A percentile compares a stretch with the other conserved stretches of the same genome.
Conservation (phyloP, 2,113 vertebrate genomes). For the Sus scrofa region DNA sequence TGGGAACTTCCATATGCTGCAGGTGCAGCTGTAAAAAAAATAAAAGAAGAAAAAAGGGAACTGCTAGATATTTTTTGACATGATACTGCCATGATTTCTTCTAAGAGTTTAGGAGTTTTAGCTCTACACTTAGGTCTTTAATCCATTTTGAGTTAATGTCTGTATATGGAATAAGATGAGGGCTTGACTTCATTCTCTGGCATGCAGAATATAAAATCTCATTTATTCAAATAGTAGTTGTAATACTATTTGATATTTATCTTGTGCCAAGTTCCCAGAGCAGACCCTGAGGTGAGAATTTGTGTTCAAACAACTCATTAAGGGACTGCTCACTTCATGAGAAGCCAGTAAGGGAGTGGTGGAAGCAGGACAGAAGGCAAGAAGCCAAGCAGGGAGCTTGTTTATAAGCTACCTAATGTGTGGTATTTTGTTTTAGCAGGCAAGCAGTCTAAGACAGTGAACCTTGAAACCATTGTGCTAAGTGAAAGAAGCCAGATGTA, state of each 20-base stretch:
- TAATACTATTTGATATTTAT: not conserved
- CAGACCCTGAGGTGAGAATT: not conserved
- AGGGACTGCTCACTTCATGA: not conserved
- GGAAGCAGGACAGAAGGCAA: not conserved
- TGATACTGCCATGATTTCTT: not conserved
- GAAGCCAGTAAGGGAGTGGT: not conserved
- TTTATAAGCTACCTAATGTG: not conserved
- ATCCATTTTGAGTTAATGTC: not conserved
- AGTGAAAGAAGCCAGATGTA: not conserved
- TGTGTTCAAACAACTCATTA: not conserved
- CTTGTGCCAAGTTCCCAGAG: not conserved
- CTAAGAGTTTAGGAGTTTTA: conserved; percentile 13
- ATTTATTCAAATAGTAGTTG: not conserved
- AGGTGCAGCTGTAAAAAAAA: no score
- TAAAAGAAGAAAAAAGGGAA: no score
- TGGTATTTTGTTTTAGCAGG: not conserved
- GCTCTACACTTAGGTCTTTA: not conserved
- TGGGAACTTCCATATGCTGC: no score
- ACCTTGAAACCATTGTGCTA: not conserved
- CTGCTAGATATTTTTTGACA: not conserved
- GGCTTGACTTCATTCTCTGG: not conserved
- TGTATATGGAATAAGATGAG: not conserved
- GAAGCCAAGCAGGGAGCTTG: not conserved
- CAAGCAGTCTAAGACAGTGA: not conserved
- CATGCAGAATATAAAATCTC: not conserved